Evolutionary conservation across 2,113 vertebrate species (phyloP).

Genomic region (Todiramphus saurophagus): DNA sequence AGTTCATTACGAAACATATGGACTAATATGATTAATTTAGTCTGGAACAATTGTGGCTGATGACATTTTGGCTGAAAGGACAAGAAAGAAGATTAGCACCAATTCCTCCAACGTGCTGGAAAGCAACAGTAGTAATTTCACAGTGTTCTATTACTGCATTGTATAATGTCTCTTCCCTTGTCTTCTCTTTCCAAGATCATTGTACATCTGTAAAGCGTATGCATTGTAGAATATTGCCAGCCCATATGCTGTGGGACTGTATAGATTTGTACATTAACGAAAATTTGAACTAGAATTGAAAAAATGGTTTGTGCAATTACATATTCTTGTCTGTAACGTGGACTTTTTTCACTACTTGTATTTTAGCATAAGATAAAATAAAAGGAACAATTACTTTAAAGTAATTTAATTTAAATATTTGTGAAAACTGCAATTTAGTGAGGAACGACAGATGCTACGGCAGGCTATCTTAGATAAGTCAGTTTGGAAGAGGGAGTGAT

Average conservation of each 20-base stretch:
- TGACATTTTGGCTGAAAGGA: background rate
- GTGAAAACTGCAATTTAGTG: background rate
- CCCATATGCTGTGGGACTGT: background rate
- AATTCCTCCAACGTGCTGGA: background rate
- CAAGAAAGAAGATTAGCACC: background rate
- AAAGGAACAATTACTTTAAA: background rate
- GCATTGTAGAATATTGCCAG: background rate
- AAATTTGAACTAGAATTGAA: background rate
- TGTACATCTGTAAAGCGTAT: background rate
- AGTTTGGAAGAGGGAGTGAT: background rate
- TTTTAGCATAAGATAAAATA: background rate
- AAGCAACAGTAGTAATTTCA: background rate
- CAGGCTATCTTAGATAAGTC: background rate
- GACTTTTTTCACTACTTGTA: accelerated
- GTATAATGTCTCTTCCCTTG: background rate
- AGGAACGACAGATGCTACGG: background rate
- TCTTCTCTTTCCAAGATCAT: background rate
- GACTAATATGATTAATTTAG: constrained; percentile 33
- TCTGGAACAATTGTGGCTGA: background rate
- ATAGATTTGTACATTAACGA: background rate
- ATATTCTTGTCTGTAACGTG: background rate
- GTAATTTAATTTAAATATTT: background rate
- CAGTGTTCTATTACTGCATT: background rate
- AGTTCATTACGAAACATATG: constrained; percentile 32
- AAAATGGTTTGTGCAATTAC: background rate